Evolutionary conservation across 1,140 invertebrate genomes (phyloP).

Genomic region (Macrocentrus cingulum): DNA sequence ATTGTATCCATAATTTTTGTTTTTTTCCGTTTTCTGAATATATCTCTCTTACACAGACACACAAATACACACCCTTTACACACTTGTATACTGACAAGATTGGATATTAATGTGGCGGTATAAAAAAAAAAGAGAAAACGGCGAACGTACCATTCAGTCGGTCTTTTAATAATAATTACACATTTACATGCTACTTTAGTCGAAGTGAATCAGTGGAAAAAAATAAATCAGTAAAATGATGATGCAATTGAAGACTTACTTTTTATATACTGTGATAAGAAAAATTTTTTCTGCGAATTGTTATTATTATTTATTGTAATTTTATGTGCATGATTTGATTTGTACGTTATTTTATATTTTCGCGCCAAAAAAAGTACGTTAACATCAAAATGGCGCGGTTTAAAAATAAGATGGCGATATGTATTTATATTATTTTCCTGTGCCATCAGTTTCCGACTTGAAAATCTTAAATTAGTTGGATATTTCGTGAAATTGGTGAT

Average conservation of each 20-base stretch:
- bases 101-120: slow-evolving; percentile 23
- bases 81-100: slow-evolving; percentile 6
- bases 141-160: slow-evolving; percentile 57
- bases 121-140: slow-evolving; percentile 39
- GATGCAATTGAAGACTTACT: slow-evolving; percentile 27
- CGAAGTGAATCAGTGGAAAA: slow-evolving; percentile 37
- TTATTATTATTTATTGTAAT: no score
- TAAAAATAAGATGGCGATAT: no score
- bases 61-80: background rate
- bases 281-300: background rate
- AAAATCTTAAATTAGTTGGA: no score
- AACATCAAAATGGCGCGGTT: no score
- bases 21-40: no score
- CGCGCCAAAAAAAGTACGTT: no score
- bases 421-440: no score
- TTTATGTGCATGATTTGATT: no score
- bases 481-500: no score
- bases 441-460: no score
- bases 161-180: slow-evolving; percentile 53
- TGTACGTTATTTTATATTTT: no score
- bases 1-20: slow-evolving; percentile 23
- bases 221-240: slow-evolving; percentile 29
- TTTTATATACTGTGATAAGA: slow-evolving; percentile 19
- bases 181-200: slow-evolving; percentile 52
- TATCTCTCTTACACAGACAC: background rate